A percentile compares a stretch with the other conserved stretches of the same genome.
Evolutionary conservation across 2,888 invertebrate species (phyloP).

Genomic region (Eilema caniola): DNA sequence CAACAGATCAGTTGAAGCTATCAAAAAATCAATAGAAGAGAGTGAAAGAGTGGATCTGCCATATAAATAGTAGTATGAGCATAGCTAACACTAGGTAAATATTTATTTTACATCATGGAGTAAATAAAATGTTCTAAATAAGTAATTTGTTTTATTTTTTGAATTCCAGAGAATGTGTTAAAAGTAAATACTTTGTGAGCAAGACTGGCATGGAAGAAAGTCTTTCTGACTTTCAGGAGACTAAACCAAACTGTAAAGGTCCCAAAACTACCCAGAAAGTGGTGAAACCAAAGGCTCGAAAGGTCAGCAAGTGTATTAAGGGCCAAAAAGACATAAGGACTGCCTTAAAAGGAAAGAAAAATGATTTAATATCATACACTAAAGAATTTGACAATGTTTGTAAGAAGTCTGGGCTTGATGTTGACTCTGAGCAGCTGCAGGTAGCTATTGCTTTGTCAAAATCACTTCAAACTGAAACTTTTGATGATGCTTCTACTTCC

Average conservation of each 20-base stretch:
- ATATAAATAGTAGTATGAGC: constrained; percentile 67
- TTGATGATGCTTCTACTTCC: constrained; percentile 33
- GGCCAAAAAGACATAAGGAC: constrained; percentile 78
- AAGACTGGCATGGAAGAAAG: constrained; percentile 77
- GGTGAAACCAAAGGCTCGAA: constrained; percentile 55
- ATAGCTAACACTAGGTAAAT: constrained; percentile 62
- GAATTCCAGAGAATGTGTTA: constrained; percentile 55
- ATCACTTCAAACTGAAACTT: constrained; percentile 72
- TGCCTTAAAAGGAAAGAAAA: constrained; percentile 70
- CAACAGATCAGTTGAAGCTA: constrained; percentile 58
- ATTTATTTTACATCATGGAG: constrained; percentile 32
- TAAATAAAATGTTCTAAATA: constrained; percentile 36
- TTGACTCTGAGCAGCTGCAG: constrained; percentile 89
- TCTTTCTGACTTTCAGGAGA: constrained; percentile 73
- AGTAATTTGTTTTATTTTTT: constrained; percentile 69
- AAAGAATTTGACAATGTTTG: constrained; percentile 79
- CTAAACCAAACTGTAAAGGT: constrained; percentile 62
- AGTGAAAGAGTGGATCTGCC: constrained; percentile 66
- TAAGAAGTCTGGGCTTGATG: constrained; percentile 78
- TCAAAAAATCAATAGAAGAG: constrained; percentile 65
- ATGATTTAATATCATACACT: constrained; percentile 73
- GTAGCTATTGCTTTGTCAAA: constrained; percentile 89
- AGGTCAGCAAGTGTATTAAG: constrained; percentile 59
- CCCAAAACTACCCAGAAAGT: constrained; percentile 60
- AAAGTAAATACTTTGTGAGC: constrained; percentile 74